Base-by-base conservation (phyloP, 1,140 invertebrate genomes). In the Belonocnema kinseyi region DNA sequence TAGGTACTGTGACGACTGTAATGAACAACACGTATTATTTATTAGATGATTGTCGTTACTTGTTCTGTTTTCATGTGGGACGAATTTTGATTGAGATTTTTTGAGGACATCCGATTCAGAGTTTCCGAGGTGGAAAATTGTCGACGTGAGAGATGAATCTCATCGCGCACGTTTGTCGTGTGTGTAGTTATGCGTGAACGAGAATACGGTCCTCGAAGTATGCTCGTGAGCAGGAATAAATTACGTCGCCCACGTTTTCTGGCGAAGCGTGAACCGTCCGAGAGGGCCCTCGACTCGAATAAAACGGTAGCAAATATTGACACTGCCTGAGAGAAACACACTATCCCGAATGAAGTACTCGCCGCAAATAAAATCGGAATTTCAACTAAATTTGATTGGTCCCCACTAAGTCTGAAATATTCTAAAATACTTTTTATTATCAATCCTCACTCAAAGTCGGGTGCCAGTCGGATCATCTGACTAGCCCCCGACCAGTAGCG, bases 221-320 rank as follows among this genome's bases (percentile, higher is more conserved):
- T 16, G 13, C 61, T 66, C 61, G 61, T 66, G 61, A 66, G 61
- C 21, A 33, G 33, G 61, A 66, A 66, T 66, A 66, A 66, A 66
- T 66, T 66, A 66, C 61, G 40, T 66, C 61, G 61, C 61, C 61
- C 40, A 66, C 61, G 61, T 66, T 66, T 66, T 66, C 61, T 66
- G 61, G 40, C 61, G 61, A 66, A 66, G 61, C 61, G 61, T 66
- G 61, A 66, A 66, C 61, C 40, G 26, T 33, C 40, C 26, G 40
- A 66, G n/a, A 66, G 61, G 46, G 61, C 40, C 16, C 61, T 66
- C 40, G 61, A 66, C 26, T 66, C 40, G 26, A 66, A 66, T 66
- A 66, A 66, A 66, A 66, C 61, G 61, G 61, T 66, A 66, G 61
- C 61, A 66, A 66, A 66, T 33, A 66, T 66, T 66, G 61, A 66